Evolutionary conservation across 2,797 vertebrate genomes (phyloP), one percentile per base, ranked within the genome.

Genomic region (Chaetophractus vellerosus): DNA sequence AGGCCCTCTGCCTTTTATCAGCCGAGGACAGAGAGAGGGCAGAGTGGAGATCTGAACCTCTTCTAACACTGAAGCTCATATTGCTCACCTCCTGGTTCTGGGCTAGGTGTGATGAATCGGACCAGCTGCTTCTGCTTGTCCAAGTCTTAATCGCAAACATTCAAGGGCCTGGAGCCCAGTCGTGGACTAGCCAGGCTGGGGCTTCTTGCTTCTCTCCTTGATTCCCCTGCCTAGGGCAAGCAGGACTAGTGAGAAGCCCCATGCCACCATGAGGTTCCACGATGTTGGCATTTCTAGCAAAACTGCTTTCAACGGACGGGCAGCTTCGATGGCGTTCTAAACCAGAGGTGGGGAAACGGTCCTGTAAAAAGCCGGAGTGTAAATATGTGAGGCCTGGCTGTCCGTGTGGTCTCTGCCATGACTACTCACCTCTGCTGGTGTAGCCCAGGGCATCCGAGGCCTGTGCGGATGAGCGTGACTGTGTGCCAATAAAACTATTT

Each of bases 401-500:
- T 23, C 78, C 28, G 4, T 23, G 9, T 6, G 0, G 6, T 71
- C 64, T 69, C 52, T 33, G 79, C 55, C 33, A 26, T 33, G 69
- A 4, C 63, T 41, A 36, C 31, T 50, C 66, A 71, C 50, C 28
- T 11, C 52, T 61, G 10, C 50, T 61, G 9, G 19, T 18, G 41
- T 57, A 41, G 36, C 50, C 3, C 8, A 33, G 38, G 9, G 72
- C 6, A 45, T 38, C 28, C 59, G 33, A 21, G 45, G 0, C 9
- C 21, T 50, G 38, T 4, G 0, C 14, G 28, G 66, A 64, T 6
- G 15, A n/a, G 23, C 15, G 3, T 45, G n/a, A 26, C 6, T 36
- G 10, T n/a, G 55, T 61, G 16, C 69, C 52, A 72, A 38, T 79
- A 82, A 88, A 75, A 63, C 61, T 78, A 91, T 48, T 95, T 28